Evolutionary conservation across 2,888 invertebrate species (phyloP), one percentile per base, ranked within the genome.

Genomic region (Ctena decussata): DNA sequence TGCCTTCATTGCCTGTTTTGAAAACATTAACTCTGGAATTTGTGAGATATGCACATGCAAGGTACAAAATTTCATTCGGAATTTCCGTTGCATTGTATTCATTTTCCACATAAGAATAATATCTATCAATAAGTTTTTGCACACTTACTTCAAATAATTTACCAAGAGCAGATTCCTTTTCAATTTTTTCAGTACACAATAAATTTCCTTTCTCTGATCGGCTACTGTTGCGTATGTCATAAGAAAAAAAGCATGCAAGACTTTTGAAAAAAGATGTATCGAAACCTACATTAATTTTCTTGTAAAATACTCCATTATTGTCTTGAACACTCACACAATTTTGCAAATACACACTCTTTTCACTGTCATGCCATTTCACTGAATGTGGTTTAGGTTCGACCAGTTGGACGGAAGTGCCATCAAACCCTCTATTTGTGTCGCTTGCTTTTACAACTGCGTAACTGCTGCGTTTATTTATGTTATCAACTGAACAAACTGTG

Each of bases 381-480:
- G 53, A 5, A 12, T 11, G 5, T 12, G 53, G 53, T 15, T 24
- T 39, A 0, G 76, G 65, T 65, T 65, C 41, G 27, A 76, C 76
- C 24, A 76, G 44, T 24, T 76, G 76, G 27, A 76, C 44, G 2
- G 65, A 76, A 12, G 76, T 76, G 6, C 76, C 76, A 76, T 76
- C 76, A 76, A 76, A 76, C 24, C 76, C 76, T 30, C 76, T 27
- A 65, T 39, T 30, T 0, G 76, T 18, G 24, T 65, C 76, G 15
- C 41, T 41, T 21, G 65, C 49, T 41, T 76, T 76, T 12, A 65
- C 65, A 53, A 5, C 6, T 8, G 53, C 53, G 21, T 53, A 53
- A 53, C n/a, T n/a, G n/a, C 53, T 53, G 5, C 53, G 11, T 24
- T 53, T 53, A n/a, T 53, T 53, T 12, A 53, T 53, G 53, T 53